These are phyloP conservation scores for Drosophila colorata DNA, from an alignment of 2,888 invertebrate genomes.

Conservation along the genomic window DNA sequence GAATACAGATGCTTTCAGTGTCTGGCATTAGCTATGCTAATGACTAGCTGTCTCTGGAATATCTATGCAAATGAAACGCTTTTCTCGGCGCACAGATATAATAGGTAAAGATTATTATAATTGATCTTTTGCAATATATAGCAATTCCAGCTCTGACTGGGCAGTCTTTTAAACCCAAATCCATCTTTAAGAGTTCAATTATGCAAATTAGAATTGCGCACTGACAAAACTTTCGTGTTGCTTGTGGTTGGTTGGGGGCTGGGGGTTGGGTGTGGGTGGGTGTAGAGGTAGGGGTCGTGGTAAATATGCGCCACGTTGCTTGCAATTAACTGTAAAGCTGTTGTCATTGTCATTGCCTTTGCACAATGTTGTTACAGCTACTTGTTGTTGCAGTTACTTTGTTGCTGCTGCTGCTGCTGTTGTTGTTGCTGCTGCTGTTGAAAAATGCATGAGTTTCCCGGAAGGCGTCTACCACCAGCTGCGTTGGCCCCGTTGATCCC, in stretches of 20 bases:
- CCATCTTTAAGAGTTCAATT: constrained; percentile 49
- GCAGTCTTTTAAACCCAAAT: constrained; percentile 14
- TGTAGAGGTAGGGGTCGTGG: background rate
- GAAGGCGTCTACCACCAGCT: constrained; percentile 68
- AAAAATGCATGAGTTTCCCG: constrained; percentile 72
- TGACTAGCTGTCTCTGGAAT: constrained; percentile 12
- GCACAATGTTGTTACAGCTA: constrained; percentile 56
- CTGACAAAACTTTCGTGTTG: constrained; percentile 14
- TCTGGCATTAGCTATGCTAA: constrained; percentile 3
- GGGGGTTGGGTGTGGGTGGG: background rate
- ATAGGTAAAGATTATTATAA: constrained; percentile 9
- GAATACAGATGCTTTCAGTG: background rate
- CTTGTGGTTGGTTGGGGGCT: background rate
- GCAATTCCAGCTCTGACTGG: background rate
- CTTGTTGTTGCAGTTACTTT: constrained; percentile 44
- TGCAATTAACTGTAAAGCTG: constrained; percentile 69
- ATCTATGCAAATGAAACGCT: constrained; percentile 29
- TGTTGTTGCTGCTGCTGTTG: constrained; percentile 40
- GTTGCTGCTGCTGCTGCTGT: constrained; percentile 17
- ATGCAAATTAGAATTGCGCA: constrained; percentile 45
- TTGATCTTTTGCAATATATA: constrained; percentile 20
- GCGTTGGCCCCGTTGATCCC: constrained; percentile 53
- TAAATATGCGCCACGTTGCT: constrained; percentile 49
- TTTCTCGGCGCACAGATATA: background rate
- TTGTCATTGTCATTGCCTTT: constrained; percentile 54